Evolutionary conservation across 1,140 invertebrate genomes (phyloP).

Genomic region (Magallana gigas): DNA sequence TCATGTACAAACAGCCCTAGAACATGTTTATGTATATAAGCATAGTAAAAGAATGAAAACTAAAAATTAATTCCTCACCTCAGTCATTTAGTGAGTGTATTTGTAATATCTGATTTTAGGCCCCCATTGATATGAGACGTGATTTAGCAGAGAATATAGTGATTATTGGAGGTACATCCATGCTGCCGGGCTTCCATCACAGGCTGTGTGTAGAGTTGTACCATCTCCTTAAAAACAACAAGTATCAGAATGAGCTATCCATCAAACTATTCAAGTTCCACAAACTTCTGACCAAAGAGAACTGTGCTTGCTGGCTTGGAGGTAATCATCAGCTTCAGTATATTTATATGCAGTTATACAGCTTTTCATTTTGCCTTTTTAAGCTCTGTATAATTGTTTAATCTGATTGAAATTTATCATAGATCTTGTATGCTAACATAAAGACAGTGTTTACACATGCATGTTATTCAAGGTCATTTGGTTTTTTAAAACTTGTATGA

Average conservation of each 20-base stretch:
- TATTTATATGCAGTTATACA: no score
- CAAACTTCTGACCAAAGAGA: slow-evolving; percentile 87
- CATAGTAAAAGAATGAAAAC: background rate
- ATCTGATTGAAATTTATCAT: no score
- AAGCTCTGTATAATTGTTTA: no score
- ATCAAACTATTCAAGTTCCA: slow-evolving; percentile 88
- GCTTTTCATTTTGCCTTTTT: no score
- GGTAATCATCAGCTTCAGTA: slow-evolving; percentile 79
- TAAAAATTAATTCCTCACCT: background rate
- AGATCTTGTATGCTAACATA: no score
- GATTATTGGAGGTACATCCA: slow-evolving; percentile 90
- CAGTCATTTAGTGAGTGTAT: no score
- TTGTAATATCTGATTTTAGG: slow-evolving; percentile 78
- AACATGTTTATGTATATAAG: no score
- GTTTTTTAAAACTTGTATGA: no score
- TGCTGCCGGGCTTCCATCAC: slow-evolving; percentile 88
- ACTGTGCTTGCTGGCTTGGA: slow-evolving; percentile 92
- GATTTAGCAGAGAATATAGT: slow-evolving; percentile 90
- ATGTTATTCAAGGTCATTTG: no score
- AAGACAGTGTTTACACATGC: no score
- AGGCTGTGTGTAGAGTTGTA: slow-evolving; percentile 88
- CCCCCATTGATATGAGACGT: slow-evolving; percentile 87
- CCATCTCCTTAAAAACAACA: slow-evolving; percentile 82
- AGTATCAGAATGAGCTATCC: slow-evolving; percentile 85
- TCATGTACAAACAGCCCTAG: no score